These are phyloP conservation scores for Crocodylus rhombifer DNA, from an alignment of 2,797 vertebrate species.

Conservation along the genomic window DNA sequence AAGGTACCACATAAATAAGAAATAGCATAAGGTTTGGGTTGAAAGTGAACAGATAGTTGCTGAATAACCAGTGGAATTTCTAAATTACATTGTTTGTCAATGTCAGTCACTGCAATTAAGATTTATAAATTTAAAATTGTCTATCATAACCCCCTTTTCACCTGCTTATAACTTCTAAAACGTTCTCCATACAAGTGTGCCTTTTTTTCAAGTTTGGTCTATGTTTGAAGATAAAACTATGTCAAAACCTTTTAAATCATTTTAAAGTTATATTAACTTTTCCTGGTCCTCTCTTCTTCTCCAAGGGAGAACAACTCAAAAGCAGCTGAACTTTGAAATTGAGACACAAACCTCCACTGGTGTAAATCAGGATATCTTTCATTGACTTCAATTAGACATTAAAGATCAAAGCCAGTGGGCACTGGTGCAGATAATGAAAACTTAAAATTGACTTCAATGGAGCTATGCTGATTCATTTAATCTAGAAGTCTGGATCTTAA, in stretches of 20 bases:
- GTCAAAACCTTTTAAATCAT: neutral
- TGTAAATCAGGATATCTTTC: neutral
- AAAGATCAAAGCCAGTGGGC: neutral
- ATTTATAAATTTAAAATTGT: neutral
- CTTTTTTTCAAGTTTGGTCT: neutral
- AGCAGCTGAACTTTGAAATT: neutral
- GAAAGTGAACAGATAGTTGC: neutral
- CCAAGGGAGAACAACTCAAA: neutral
- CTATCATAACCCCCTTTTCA: neutral
- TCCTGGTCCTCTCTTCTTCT: neutral
- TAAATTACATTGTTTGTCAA: neutral
- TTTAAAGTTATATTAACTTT: neutral
- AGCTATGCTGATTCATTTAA: neutral
- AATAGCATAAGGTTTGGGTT: neutral
- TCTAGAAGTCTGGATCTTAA: neutral
- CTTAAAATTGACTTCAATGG: neutral
- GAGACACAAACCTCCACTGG: neutral
- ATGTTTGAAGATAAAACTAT: neutral
- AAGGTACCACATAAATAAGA: neutral
- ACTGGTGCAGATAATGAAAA: neutral
- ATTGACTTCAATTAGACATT: neutral
- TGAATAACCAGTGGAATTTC: neutral
- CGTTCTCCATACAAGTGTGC: neutral
- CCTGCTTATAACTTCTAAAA: neutral
- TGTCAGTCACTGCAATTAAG: neutral